Evolutionary conservation across 1,140 invertebrate species (phyloP), one percentile per base, ranked within the genome.

Genomic region (Anastatus disparis): DNA sequence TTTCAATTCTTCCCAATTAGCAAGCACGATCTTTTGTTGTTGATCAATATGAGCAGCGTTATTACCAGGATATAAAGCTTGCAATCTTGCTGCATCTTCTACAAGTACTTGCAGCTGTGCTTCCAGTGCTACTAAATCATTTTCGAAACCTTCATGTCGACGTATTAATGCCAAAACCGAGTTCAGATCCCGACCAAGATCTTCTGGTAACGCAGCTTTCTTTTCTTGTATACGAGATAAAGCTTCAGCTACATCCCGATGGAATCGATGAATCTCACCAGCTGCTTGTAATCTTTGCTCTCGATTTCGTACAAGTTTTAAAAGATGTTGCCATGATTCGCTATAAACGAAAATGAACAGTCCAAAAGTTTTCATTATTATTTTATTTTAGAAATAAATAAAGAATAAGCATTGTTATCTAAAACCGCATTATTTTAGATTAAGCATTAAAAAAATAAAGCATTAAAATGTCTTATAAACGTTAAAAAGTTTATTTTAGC

Each of bases 191-290:
- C 94, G 85, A 6, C 95, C 96, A 4, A 95, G 83, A 78, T 96
- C 95, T 12, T 93, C 93, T 8, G 94, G 93, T 35, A 97, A 88
- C 4, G 91, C 92, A 3, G 93, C 91, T 74, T 92, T 91, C 82
- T 97, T 97, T 78, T 96, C 94, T 75, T 94, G 93, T 35, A 98
- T 97, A 27, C 96, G 88, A 12, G 94, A 93, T 2, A 97, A 84
- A 6, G 97, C 93, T 79, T 99, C 97, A 8, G 94, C 94, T 0
- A 97, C 96, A 83, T 99, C 97, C 24, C 96, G 90, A 86, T 99
- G 97, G 89, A 98, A 99, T 42, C 96, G 89, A 84, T 99, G 97
- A 72, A 99, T 97, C 85, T 98, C 95, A 20, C 95, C 96, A 7
- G 97, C 97, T 0, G 95, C 96, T 77, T 92, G 90, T 9, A 99